Evolutionary conservation across 2,113 vertebrate genomes (phyloP), one percentile per base, ranked within the genome.

Genomic region (Amblyornis subalaris): DNA sequence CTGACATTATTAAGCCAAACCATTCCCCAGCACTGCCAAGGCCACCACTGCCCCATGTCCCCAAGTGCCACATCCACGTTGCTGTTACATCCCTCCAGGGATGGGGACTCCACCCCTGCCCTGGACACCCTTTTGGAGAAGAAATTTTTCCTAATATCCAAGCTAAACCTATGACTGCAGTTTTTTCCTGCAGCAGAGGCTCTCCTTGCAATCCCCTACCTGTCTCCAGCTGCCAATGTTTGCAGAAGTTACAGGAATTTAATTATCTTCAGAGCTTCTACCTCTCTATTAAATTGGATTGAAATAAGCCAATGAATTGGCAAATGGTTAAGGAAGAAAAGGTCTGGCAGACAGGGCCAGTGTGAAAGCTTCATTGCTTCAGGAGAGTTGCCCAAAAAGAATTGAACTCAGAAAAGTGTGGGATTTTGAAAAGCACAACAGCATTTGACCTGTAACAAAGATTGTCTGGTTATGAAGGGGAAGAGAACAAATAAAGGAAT

Each of bases 401-500:
- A 45, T 8, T 12, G 23, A 66, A 86, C 54, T 91, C 60, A 53
- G 85, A 72, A 94, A 50, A 93, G 60, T 69, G 47, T 67, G 62
- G 12, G 40, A 86, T 81, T 82, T 53, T 90, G 80, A 92, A 45
- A 89, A 65, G 14, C n/a, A 35, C 54, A 51, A 60, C 77, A 89
- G 38, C 26, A 42, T 74, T 45, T 50, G 79, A 85, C 72, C 40
- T 88, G 70, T n/a, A 94, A 75, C 80, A 90, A 76, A 91, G 67
- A 64, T 83, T 57, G 79, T 88, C 93, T 86, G 42, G 69, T 84
- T 96, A 85, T 77, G 81, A 75, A 96, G 80, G 14, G 28, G 76
- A 85, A 53, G 69, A 89, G 72, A 80, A 76, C 66, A 93, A 90
- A 91, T 89, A 93, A 95, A 92, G 70, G 72, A 89, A 96, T 94